Conservation (phyloP, 2,888 invertebrate genomes). For the Eurytoma adleriae region DNA sequence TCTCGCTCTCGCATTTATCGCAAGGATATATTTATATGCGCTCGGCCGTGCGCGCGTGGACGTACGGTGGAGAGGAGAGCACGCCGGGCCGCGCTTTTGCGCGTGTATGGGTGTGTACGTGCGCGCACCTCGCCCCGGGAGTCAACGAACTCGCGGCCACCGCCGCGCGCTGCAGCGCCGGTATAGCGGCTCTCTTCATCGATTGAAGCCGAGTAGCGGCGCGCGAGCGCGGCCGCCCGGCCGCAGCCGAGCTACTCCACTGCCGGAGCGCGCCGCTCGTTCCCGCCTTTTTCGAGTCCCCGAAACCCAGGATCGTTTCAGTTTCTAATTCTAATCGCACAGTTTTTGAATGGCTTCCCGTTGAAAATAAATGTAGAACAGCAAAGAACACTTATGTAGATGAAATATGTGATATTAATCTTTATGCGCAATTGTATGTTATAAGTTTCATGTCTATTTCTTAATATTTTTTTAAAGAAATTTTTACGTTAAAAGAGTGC, state of each 20-base stretch:
- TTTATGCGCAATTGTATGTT: not conserved
- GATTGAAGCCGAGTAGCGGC: constrained; percentile 29
- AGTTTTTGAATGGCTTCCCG: not conserved
- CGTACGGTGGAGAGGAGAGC: too few species aligned
- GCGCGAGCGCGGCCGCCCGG: constrained; percentile 36
- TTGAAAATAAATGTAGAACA: not conserved
- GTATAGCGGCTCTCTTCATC: constrained; percentile 43
- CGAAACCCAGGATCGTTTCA: not conserved
- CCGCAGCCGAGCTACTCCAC: constrained; percentile 47
- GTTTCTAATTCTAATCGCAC: not conserved
- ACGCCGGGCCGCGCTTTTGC: not conserved
- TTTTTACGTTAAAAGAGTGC: too few species aligned
- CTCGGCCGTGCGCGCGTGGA: not conserved
- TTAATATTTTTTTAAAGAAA: too few species aligned
- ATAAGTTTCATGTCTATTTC: not conserved
- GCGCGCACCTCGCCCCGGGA: constrained; percentile 9
- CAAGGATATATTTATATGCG: constrained; percentile 44
- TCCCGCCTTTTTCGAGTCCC: not conserved
- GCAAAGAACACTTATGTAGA: too few species aligned
- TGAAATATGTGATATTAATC: too few species aligned
- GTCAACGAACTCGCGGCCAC: constrained; percentile 49
- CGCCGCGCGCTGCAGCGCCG: constrained; percentile 7
- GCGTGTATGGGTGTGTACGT: not conserved
- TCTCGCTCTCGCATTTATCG: constrained; percentile 26
- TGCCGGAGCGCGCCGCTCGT: constrained; percentile 10